Base-by-base conservation (phyloP, 1,140 invertebrate genomes). In the Panagrolaimus sp. region DNA sequence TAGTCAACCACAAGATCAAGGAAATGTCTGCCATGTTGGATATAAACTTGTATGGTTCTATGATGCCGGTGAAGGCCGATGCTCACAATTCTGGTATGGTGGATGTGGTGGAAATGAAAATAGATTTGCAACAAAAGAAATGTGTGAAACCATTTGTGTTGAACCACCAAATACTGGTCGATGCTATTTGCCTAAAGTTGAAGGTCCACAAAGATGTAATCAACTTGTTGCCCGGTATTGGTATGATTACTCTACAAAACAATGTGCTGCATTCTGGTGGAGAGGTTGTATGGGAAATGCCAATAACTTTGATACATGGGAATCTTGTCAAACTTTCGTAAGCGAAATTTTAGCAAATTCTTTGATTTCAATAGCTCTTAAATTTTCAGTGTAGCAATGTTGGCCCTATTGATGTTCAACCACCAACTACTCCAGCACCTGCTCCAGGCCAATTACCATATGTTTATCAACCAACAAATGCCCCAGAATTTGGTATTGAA, bases 81-180 rank as follows among this genome's bases (percentile, higher is more conserved):
- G 91, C 79, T 85, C 87, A 23, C 87, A 88, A 27, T 93, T 93
- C 82, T 85, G 87, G n/a, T 93, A 91, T 79, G 89, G 89, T 14
- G 91, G 91, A n/a, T 93, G 91, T 80, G 88, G 88, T 61, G 91
- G 91, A 67, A 93, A 92, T 79, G 88, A 88, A 27, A 76, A 96
- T 84, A 85, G 90, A 5, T 98, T 96, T 84, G 87, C 87, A 46
- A 88, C 87, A 8, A 88, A 91, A 80, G 90, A 92, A 64, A 91
- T 93, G 72, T 98, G 95, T 81, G 89, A 91, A 76, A 86, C 88
- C 14, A 86, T 89, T 61, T 96, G 93, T 82, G 90, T 96, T 45
- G 88, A 91, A 69, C 92, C 93, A 0, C 84, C 88, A 75, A 91
- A 91, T 69, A 88, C 88, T 85, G 91, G 91, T 91, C 69, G 81